Evolutionary conservation across 2,888 invertebrate species (phyloP).

Genomic region (Tenthredo livida): DNA sequence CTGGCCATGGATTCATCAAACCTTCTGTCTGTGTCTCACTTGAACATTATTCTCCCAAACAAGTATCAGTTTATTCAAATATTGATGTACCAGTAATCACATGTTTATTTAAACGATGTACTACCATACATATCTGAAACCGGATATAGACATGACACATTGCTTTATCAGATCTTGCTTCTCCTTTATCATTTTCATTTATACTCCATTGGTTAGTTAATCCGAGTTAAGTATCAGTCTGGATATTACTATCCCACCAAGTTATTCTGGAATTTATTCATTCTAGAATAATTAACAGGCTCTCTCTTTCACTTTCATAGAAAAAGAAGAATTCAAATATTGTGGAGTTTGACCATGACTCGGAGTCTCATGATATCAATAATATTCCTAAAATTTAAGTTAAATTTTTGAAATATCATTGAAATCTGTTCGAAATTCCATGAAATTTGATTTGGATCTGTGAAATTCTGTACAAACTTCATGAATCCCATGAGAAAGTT

Average conservation of each 20-base stretch:
- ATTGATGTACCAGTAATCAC: neutral
- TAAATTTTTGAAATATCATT: neutral
- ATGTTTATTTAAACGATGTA: neutral
- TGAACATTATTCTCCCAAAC: neutral
- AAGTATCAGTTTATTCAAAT: neutral
- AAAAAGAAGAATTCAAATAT: neutral
- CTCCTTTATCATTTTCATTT: neutral
- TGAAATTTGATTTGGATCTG: neutral
- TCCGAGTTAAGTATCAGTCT: neutral
- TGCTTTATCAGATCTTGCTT: neutral
- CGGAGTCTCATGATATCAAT: neutral
- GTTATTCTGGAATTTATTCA: neutral
- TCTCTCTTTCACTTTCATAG: neutral
- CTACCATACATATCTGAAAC: neutral
- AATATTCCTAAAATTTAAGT: neutral
- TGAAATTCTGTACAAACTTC: neutral
- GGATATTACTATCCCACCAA: neutral
- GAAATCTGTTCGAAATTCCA: neutral
- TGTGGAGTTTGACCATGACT: neutral
- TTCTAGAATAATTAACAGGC: neutral
- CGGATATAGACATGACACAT: neutral
- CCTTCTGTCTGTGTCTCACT: neutral
- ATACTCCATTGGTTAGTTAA: neutral
- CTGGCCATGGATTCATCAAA: slow-evolving; percentile 14
- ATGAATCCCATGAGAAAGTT: neutral